Conservation (phyloP, 2,797 vertebrate genomes). For the Thalassophryne amazonica region DNA sequence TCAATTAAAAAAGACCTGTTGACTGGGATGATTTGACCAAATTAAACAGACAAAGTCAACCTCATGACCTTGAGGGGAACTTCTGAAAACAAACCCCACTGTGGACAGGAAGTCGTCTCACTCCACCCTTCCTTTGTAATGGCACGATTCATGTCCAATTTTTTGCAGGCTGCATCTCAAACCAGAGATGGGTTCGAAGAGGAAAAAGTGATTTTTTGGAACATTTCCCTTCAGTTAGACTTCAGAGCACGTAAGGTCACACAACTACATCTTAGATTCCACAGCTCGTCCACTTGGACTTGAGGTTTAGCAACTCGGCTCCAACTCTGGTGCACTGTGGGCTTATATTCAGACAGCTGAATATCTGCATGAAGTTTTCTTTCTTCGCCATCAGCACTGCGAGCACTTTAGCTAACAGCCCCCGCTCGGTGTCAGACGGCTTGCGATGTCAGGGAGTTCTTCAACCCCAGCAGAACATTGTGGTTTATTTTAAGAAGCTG, state of each 20-base stretch:
- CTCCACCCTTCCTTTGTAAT: too few species aligned
- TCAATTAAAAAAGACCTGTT: too few species aligned
- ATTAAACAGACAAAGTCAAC: too few species aligned
- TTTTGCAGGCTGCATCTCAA: too few species aligned
- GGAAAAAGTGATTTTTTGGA: too few species aligned
- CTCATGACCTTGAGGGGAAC: too few species aligned
- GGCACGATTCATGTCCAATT: too few species aligned
- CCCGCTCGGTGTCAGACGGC: conserved; percentile 29
- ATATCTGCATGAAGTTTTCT: conserved; percentile 21
- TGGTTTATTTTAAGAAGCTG: conserved; percentile 13
- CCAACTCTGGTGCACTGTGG: not conserved
- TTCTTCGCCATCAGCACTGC: conserved; percentile 16
- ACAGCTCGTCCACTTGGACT: not conserved
- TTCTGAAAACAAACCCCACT: too few species aligned
- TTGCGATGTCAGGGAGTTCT: conserved; percentile 41
- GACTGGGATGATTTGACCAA: too few species aligned
- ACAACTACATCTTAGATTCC: not conserved
- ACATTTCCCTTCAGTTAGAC: too few species aligned
- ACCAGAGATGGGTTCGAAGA: too few species aligned
- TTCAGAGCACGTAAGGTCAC: not conserved
- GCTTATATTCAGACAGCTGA: not conserved
- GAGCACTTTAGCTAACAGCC: conserved; percentile 51
- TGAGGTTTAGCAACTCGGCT: not conserved
- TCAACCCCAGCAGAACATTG: conserved; percentile 35
- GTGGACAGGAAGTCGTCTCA: too few species aligned